phyloP scores from a whole-genome alignment of 2,113 vertebrate genomes.

The Scomber japonicus region DNA sequence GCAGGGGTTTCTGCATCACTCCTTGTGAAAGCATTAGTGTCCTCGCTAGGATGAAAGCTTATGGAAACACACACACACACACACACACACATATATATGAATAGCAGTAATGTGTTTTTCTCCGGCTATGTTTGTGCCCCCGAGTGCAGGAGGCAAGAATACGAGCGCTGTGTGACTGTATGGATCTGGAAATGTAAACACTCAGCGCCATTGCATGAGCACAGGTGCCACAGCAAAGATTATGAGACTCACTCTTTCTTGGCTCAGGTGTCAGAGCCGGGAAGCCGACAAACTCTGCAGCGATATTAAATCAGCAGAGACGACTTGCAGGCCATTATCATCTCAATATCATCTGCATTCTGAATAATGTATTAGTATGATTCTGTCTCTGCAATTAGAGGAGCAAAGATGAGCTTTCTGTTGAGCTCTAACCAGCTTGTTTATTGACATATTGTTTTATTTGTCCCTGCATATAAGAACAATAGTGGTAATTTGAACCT shows the following conservation, averaged over 20 bases:
- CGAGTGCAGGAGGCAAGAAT: constrained; percentile 27
- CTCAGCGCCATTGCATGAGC: constrained; percentile 26
- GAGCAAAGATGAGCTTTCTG: constrained; percentile 15
- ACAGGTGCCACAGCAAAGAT: constrained; percentile 56
- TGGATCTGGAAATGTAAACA: constrained; percentile 54
- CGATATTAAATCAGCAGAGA: constrained; percentile 66
- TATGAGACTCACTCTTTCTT: constrained; percentile 32
- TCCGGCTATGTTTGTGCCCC: constrained; percentile 30
- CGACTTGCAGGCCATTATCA: constrained; percentile 30
- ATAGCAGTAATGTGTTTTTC: constrained; percentile 50
- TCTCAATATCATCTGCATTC: constrained; percentile 50
- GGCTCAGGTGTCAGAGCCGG: constrained; percentile 56
- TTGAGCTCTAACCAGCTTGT: background rate
- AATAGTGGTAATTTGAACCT: background rate
- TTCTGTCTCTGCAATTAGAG: background rate
- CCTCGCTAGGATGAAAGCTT: background rate
- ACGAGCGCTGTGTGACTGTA: background rate
- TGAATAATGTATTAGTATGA: constrained; percentile 59
- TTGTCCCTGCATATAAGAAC: background rate
- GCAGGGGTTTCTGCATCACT: constrained; percentile 15
- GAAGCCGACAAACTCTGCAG: constrained; percentile 10
- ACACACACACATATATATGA: background rate
- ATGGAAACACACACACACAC: background rate
- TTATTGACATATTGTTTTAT: background rate
- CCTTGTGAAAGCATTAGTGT: background rate